These are phyloP conservation scores for Altica lythri DNA, from an alignment of 2,888 invertebrate species.

Conservation along the genomic window DNA sequence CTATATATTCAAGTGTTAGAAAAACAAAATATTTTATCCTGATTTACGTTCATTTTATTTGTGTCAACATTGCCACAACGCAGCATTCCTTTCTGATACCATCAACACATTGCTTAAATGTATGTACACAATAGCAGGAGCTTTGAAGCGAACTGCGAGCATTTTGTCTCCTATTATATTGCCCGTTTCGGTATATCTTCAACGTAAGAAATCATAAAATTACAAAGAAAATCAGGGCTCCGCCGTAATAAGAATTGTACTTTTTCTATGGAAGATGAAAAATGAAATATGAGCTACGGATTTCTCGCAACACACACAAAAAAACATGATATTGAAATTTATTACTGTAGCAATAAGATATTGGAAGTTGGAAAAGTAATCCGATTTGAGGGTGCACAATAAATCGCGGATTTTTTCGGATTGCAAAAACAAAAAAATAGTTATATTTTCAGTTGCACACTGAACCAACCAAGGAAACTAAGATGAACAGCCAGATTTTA, in stretches of 20 bases:
- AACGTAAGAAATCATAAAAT: conserved; percentile 24
- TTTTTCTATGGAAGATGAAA: conserved; percentile 22
- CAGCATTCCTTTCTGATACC: conserved; percentile 16
- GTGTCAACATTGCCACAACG: conserved; percentile 16
- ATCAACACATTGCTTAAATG: conserved; percentile 21
- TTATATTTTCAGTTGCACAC: conserved; percentile 8
- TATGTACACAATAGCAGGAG: conserved; percentile 21
- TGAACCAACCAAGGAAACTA: conserved; percentile 5
- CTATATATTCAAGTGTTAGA: too few species aligned
- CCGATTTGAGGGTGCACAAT: conserved; percentile 22
- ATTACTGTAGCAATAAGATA: conserved; percentile 20
- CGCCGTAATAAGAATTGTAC: conserved; percentile 21
- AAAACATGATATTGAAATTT: conserved; percentile 21
- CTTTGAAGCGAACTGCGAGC: neutral
- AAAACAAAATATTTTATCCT: neutral
- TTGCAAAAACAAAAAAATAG: conserved; percentile 8
- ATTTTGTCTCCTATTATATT: conserved; percentile 23
- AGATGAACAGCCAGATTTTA: neutral
- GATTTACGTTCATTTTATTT: conserved; percentile 21
- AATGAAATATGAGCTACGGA: conserved; percentile 26
- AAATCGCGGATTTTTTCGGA: conserved; percentile 21
- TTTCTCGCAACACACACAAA: conserved; percentile 5
- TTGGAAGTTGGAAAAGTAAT: conserved; percentile 25
- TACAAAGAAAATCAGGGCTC: conserved; percentile 17
- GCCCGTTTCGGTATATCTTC: conserved; percentile 14